Evolutionary conservation across 1,140 invertebrate species (phyloP), one percentile per base, ranked within the genome.

Genomic region (Pissodes strobi): DNA sequence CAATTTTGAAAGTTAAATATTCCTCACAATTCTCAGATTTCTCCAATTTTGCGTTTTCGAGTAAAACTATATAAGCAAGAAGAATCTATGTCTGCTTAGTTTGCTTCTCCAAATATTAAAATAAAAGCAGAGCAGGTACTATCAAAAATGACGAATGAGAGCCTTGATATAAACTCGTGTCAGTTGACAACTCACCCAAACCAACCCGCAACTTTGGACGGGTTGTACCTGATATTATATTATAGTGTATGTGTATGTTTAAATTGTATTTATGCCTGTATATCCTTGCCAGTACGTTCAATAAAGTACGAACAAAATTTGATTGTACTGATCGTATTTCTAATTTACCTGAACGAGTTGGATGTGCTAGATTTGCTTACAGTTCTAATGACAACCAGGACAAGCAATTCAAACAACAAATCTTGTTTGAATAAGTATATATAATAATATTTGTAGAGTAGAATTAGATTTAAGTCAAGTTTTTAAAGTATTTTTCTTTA

Each of bases 321-420:
- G 51, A 38, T 23, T 55, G 51, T 55, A n/a, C 19, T 55, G 30
- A n/a, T 17, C 21, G 51, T 19, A 55, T 18, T 34, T 21, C 13
- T 22, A 34, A 27, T 18, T 38, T 37, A 21, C n/a, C 41, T 49
- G n/a, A 27, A 25, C 10, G 58, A 61, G 58, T 25, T 43, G 58
- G 58, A 61, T 61, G 58, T 61, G 58, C 58, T 61, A 61, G 58
- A 43, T 5, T n/a, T n/a, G n/a, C n/a, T n/a, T n/a, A n/a, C n/a
- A n/a, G n/a, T n/a, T n/a, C n/a, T n/a, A n/a, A n/a, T n/a, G n/a
- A n/a, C n/a, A n/a, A n/a, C n/a, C n/a, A n/a, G n/a, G n/a, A n/a
- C n/a, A n/a, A n/a, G n/a, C n/a, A n/a, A n/a, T n/a, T n/a, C n/a
- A n/a, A n/a, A n/a, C n/a, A n/a, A n/a, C n/a, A n/a, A n/a, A n/a